Conservation (phyloP, 2,797 vertebrate genomes). For the Pogoniulus pusillus region DNA sequence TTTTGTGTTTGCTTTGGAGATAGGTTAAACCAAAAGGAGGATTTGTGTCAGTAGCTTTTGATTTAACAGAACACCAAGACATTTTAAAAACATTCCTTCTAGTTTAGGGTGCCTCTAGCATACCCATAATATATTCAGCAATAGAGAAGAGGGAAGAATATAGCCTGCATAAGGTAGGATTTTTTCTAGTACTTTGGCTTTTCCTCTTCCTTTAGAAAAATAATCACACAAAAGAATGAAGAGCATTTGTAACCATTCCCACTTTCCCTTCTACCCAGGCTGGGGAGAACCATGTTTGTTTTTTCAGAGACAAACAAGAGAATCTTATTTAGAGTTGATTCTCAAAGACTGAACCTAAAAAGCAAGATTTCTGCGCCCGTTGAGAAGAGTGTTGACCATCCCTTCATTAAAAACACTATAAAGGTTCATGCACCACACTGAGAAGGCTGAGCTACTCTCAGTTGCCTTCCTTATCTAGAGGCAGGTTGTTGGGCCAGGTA, state of each 20-base stretch:
- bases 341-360: neutral
- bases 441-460: neutral
- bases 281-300: neutral
- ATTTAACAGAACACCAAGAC: constrained; percentile 1
- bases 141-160: constrained; percentile 46
- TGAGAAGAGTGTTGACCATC: neutral
- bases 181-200: neutral
- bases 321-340: neutral
- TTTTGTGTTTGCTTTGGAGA: constrained; percentile 17
- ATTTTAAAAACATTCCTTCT: constrained; percentile 19
- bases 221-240: neutral
- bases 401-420: neutral
- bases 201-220: neutral
- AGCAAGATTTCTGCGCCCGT: neutral
- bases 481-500: neutral
- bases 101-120: constrained; percentile 26
- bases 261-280: neutral
- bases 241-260: neutral
- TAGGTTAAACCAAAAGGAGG: neutral
- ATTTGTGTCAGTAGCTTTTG: constrained; percentile 5
- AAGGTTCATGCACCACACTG: neutral
- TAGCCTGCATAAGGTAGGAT: constrained; percentile 14
- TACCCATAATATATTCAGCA: constrained; percentile 19
- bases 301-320: neutral
- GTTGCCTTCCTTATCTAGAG: neutral